phyloP scores from a whole-genome alignment of 2,888 invertebrate species.

The Eupithecia exiguata region DNA sequence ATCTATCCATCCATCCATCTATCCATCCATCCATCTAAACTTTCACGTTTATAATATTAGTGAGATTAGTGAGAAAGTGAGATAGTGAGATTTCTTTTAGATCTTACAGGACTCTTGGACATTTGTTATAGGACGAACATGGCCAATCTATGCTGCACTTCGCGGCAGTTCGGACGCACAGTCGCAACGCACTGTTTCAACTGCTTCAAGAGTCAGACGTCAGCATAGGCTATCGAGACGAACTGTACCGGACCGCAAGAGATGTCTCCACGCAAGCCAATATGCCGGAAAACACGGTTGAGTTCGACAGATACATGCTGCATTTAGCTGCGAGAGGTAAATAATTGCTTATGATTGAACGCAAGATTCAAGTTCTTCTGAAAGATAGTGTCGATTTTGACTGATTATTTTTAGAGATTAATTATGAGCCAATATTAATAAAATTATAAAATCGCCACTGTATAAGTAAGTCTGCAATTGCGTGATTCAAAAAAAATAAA shows the following conservation, averaged over 20 bases:
- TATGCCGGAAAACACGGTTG: conserved; percentile 89
- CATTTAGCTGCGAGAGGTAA: conserved; percentile 90
- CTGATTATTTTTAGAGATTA: not conserved
- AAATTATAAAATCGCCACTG: too few species aligned
- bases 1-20: too few species aligned
- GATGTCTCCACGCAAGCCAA: conserved; percentile 93
- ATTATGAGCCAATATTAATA: not conserved
- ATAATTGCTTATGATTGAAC: not conserved
- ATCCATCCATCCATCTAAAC: too few species aligned
- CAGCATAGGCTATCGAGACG: conserved; percentile 92
- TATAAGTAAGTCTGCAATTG: not conserved
- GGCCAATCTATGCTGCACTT: conserved; percentile 96
- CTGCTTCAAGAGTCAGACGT: conserved; percentile 91
- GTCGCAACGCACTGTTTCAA: conserved; percentile 90
- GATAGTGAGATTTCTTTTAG: too few species aligned
- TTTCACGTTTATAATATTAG: too few species aligned
- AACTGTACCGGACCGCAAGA: conserved; percentile 93
- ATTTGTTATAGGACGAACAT: conserved; percentile 89
- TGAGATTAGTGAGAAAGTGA: too few species aligned
- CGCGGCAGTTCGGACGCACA: conserved; percentile 92
- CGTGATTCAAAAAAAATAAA: too few species aligned
- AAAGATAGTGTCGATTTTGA: not conserved
- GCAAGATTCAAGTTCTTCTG: not conserved
- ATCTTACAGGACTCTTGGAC: too few species aligned
- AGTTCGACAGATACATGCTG: conserved; percentile 92